Percentiles rank a stretch among this genome's conserved stretches.
These are phyloP conservation scores for Pseudeuparius sepicola DNA, from an alignment of 2,888 invertebrate species.

Conservation along the genomic window DNA sequence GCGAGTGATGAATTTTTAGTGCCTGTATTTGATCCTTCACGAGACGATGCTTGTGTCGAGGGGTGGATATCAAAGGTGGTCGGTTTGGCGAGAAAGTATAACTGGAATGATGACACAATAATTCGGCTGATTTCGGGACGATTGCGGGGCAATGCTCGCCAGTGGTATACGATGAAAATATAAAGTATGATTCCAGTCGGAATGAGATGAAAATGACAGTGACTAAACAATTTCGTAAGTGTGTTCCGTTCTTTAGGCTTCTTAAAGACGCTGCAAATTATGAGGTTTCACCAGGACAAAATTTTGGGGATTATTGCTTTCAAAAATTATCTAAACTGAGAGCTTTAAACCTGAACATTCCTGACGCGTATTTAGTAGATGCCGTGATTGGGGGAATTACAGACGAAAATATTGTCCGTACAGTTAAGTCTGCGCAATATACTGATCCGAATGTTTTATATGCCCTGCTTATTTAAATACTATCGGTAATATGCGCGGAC, in stretches of 20 bases:
- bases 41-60: background rate
- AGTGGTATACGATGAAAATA: constrained; percentile 15
- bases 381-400: constrained; percentile 21
- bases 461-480: constrained; percentile 14
- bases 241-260: constrained; percentile 17
- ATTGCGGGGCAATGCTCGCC: constrained; percentile 12
- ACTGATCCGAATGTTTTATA: constrained; percentile 7
- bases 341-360: constrained; percentile 15
- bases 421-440: constrained; percentile 16
- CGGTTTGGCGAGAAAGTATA: background rate
- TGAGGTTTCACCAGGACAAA: constrained; percentile 18
- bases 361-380: constrained; percentile 20
- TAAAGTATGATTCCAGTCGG: constrained; percentile 10
- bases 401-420: constrained; percentile 19
- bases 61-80: background rate
- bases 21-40: background rate
- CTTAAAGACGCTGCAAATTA: constrained; percentile 16
- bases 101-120: constrained; percentile 8
- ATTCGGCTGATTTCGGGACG: constrained; percentile 7
- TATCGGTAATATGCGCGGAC: constrained; percentile 13
- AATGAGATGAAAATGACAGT: constrained; percentile 10
- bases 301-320: constrained; percentile 20
- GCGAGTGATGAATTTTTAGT: constrained; percentile 1
- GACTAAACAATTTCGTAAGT: constrained; percentile 12
- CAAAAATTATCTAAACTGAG: constrained; percentile 19